Evolutionary conservation across 2,888 invertebrate genomes (phyloP), one percentile per base, ranked within the genome.

Genomic region (Anthophora plumipes): DNA sequence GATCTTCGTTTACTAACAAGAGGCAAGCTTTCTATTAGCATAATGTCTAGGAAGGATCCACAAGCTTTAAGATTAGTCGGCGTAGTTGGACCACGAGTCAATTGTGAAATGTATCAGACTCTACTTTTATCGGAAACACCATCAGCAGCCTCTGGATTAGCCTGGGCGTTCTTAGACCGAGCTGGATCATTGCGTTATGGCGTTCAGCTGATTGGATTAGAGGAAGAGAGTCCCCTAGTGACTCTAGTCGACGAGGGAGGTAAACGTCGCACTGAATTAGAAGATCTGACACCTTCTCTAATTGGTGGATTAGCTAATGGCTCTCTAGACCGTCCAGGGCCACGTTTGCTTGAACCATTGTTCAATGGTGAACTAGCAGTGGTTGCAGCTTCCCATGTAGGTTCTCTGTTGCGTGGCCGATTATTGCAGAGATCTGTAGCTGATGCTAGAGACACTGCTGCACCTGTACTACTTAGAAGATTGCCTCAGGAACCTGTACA

Each of bases 341-440:
- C 98, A 0, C 95, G 97, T 83, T 96, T 98, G 3, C 94, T 98
- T 60, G 97, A 98, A 86, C 96, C 97, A 0, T 93, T 98, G 37
- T 97, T 98, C 91, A 96, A 96, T 69, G 97, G 97, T 0, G 97
- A 97, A 85, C 94, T 98, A 31, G 96, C 96, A 22, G 96, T 98
- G 0, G 96, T 98, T 20, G 96, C 95, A 0, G 95, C 95, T 2
- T 94, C 95, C 20, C 94, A 94, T 55, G 94, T 95, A 17, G 94
- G 94, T 0, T 94, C 94, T 39, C 91, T 96, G 6, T 95, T 98
- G 11, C 95, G 95, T 5, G 97, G 97, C 0, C 94, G 96, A 50
- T 93, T 97, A 0, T 94, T 95, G 0, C 95, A 96, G 0, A 95
- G 96, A 8, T 95, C 96, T 8, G 96, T 96, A 69, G 97, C 96